Base-by-base conservation (phyloP, 2,888 invertebrate genomes). In the Leptodirus hochenwartii region DNA sequence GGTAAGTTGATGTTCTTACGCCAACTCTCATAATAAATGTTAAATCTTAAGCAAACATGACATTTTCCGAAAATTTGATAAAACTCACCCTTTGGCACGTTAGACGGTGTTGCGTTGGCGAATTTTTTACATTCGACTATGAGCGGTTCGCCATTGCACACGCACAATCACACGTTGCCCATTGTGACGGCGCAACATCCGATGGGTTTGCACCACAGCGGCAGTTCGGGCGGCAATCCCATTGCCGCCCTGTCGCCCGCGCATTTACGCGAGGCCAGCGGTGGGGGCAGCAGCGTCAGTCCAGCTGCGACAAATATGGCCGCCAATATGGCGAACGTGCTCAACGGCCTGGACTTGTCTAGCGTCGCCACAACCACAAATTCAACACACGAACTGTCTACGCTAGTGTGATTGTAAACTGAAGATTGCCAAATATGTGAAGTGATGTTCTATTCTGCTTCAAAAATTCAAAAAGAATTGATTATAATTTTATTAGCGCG, bases 311-410 rank as follows among this genome's bases (percentile, higher is more conserved):
- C 70, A 10, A 51, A 53, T 14, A n/a, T n/a, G 61, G 8, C 20
- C n/a, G 20, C 8, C 20, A 20, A 6, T n/a, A 34, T 33, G 12
- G 35, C 35, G 17, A 36, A 36, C 5, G 20, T n/a, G n/a, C 20
- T n/a, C n/a, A 11, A 64, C 11, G 59, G 59, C 34, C 44, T 37
- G 50, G 62, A 47, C 50, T 66, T 71, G 43, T 72, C 71, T 45
- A 71, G 69, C 45, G 68, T 69, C n/a, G 64, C 62, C 34, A 67
- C 64, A 20, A 20, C 38, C 10, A 64, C 64, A 9, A 64, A 62
- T 44, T 69, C 69, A 25, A 66, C 71, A 22, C 73, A 73, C 41
- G 74, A 74, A 50, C 54, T 74, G 28, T 73, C 73, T 16, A 74
- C 74, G n/a, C 58, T 74, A 42, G 74, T 74, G 31, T 74, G 54